These are phyloP conservation scores for Drosophila robusta DNA, from an alignment of 2,888 invertebrate species.

Conservation along the genomic window DNA sequence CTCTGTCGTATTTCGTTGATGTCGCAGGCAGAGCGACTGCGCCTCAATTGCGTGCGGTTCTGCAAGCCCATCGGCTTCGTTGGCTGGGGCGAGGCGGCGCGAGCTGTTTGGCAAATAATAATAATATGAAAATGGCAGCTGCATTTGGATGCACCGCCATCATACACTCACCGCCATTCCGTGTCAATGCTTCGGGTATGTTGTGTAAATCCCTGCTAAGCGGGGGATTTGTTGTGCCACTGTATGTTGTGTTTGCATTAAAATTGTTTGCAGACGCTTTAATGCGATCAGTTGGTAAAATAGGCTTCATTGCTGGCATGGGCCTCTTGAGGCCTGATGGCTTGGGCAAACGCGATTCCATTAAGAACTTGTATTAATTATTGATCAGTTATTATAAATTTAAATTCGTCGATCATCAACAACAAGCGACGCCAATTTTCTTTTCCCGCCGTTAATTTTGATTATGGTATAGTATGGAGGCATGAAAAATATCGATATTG, in stretches of 20 bases:
- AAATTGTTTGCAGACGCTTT: slow-evolving; percentile 52
- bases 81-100: slow-evolving; percentile 79
- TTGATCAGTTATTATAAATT: not conserved
- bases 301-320: slow-evolving; percentile 61
- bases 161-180: slow-evolving; percentile 65
- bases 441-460: slow-evolving; percentile 69
- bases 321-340: slow-evolving; percentile 80
- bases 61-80: slow-evolving; percentile 15
- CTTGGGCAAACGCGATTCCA: slow-evolving; percentile 86
- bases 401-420: slow-evolving; percentile 10
- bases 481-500: slow-evolving; percentile 11
- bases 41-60: slow-evolving; percentile 70
- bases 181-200: slow-evolving; percentile 41
- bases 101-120: slow-evolving; percentile 47
- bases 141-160: not conserved
- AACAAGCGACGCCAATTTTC: slow-evolving; percentile 61
- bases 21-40: slow-evolving; percentile 82
- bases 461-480: slow-evolving; percentile 56
- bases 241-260: slow-evolving; percentile 47
- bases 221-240: slow-evolving; percentile 45
- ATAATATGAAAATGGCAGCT: not conserved
- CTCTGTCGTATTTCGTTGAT: slow-evolving; percentile 60
- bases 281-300: slow-evolving; percentile 83
- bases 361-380: slow-evolving; percentile 47
- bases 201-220: slow-evolving; percentile 60